These are phyloP conservation scores for Psittacula derbiana DNA, from an alignment of 2,797 vertebrate species.

Conservation along the genomic window DNA sequence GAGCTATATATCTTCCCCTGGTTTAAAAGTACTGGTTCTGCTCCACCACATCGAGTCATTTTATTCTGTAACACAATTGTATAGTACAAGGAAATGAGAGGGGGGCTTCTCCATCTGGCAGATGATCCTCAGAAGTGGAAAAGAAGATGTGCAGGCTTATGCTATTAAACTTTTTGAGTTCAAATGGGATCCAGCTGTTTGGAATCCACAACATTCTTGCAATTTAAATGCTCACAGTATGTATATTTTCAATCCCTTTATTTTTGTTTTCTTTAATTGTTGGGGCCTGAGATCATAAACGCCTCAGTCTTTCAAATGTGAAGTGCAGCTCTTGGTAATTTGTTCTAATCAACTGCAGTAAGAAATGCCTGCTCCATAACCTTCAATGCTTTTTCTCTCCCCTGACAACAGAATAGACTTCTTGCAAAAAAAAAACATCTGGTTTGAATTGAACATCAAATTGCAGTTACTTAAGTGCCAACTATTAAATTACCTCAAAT, in stretches of 20 bases:
- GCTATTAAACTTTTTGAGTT: conserved; percentile 43
- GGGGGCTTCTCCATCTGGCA: conserved; percentile 29
- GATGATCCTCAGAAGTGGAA: conserved; percentile 43
- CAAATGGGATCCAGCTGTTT: conserved; percentile 57
- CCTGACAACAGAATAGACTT: conserved; percentile 59
- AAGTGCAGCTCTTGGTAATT: conserved; percentile 51
- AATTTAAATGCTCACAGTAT: not conserved
- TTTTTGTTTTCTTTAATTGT: conserved; percentile 48
- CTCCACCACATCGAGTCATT: not conserved
- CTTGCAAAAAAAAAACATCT: conserved; percentile 64
- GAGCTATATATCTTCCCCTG: not conserved
- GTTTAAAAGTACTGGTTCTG: not conserved
- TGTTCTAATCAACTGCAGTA: conserved; percentile 52
- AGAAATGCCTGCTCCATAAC: conserved; percentile 42
- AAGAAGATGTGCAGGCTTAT: conserved; percentile 56
- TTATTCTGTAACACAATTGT: not conserved
- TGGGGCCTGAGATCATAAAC: conserved; percentile 27
- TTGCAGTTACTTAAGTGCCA: conserved; percentile 68
- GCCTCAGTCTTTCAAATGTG: conserved; percentile 1
- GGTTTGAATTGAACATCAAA: conserved; percentile 74
- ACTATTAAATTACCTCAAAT: conserved; percentile 68
- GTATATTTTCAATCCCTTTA: conserved; percentile 15
- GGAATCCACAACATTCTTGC: not conserved
- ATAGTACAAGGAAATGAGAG: not conserved
- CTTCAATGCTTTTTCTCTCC: conserved; percentile 53